These are phyloP conservation scores for Geotrupes spiniger DNA, from an alignment of 2,888 invertebrate genomes.

Conservation along the genomic window DNA sequence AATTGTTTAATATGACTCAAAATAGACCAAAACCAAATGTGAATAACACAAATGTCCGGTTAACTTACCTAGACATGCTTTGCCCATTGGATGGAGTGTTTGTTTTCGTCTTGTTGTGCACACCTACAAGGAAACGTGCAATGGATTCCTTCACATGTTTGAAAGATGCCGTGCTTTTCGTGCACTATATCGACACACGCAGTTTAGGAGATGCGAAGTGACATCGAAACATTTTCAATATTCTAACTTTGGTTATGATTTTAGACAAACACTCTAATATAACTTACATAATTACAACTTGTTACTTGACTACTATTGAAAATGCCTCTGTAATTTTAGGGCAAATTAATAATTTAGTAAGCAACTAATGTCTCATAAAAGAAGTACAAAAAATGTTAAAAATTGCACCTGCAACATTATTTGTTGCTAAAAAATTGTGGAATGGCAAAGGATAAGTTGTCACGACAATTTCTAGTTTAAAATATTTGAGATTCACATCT, in stretches of 20 bases:
- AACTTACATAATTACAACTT: no score
- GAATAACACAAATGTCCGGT: not conserved
- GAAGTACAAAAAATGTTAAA: no score
- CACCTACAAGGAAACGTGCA: not conserved
- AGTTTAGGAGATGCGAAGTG: conserved; percentile 13
- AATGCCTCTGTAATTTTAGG: conserved; percentile 9
- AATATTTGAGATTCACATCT: no score
- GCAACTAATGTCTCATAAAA: no score
- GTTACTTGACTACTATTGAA: conserved; percentile 16
- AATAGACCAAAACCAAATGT: no score
- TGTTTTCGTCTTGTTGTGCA: not conserved
- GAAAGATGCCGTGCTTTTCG: conserved; percentile 19
- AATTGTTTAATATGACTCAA: no score
- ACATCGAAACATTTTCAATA: conserved; percentile 19
- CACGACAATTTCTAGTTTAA: no score
- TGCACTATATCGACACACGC: conserved; percentile 20
- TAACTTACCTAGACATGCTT: not conserved
- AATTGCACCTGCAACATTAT: no score
- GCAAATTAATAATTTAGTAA: conserved; percentile 7
- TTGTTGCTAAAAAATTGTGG: no score
- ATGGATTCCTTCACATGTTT: conserved; percentile 8
- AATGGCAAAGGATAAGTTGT: no score
- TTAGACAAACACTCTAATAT: no score
- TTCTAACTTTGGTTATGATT: not conserved
- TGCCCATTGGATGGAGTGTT: not conserved